Base-by-base conservation (phyloP, 2,797 vertebrate genomes). In the Falco concolor region DNA sequence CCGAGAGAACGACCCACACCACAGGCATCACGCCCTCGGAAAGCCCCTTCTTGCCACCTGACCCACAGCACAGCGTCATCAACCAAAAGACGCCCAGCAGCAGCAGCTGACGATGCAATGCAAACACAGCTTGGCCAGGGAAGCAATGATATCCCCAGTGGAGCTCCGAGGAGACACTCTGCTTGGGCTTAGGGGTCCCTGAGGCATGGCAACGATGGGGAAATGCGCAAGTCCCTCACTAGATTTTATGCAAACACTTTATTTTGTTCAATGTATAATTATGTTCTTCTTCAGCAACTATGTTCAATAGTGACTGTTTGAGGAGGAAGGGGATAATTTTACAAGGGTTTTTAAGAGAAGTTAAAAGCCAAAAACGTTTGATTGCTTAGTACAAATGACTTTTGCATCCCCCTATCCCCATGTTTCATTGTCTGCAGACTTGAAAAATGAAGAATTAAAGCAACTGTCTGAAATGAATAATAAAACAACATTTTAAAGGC, bases 191-290 rank as follows among this genome's bases (percentile, higher is more conserved):
- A 4, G 45, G 38, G 52, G 25, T 57, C 17, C 9, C 42, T 15
- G 2, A 25, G 44, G 32, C 27, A 22, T 10, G 1, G 3, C 5
- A 6, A 7, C 3, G 2, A 19, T 8, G 10, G 68, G 38, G 32
- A 42, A 36, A 88, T 3, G 27, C 59, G 38, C 10, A 16, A 32
- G 52, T 20, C 23, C 44, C 59, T 57, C 53, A 3, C 7, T 7
- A 13, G 56, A n/a, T 36, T 52, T 36, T 52, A 17, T 36, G 20
- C 59, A 49, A 79, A 21, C 10, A 3, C 12, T 22, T 14, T 34
- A 5, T 57, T 65, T 64, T 57, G 32, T 50, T 38, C 59, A 65
- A 57, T 24, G 20, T 34, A 17, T 34, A 65, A n/a, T 52, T 45
- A 67, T 22, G 38, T 38, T n/a, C 45, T 38, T 80, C 38, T 50